These are phyloP conservation scores for pig (Sus scrofa) DNA, from an alignment of 2,113 vertebrate species.

Conservation along the genomic window DNA sequence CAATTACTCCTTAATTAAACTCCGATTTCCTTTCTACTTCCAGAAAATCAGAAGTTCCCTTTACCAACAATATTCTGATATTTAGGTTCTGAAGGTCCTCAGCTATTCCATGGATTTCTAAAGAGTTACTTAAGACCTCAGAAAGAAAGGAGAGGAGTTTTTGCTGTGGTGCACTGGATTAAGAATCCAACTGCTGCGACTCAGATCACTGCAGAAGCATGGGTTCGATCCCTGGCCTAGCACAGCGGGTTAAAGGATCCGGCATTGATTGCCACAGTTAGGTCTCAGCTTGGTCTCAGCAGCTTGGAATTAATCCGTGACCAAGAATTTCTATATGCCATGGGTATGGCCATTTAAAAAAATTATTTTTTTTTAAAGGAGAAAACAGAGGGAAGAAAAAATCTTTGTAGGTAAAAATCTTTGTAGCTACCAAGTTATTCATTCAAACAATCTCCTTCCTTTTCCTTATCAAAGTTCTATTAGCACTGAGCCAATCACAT, in stretches of 20 bases:
- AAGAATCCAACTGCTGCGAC: too few relatives aligned
- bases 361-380: neutral
- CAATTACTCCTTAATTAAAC: conserved; percentile 42
- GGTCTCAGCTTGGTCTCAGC: too few relatives aligned
- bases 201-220: too few relatives aligned
- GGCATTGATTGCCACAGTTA: too few relatives aligned
- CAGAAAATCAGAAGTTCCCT: conserved; percentile 36
- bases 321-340: too few relatives aligned
- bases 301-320: too few relatives aligned
- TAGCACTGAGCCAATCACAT: neutral
- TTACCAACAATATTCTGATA: neutral
- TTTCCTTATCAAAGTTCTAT: neutral
- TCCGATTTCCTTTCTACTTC: neutral
- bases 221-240: too few relatives aligned
- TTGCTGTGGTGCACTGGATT: too few relatives aligned
- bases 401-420: conserved; percentile 29
- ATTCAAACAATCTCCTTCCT: conserved; percentile 7
- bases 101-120: neutral
- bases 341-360: too few relatives aligned
- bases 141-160: neutral
- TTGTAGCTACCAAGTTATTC: neutral
- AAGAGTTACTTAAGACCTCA: neutral
- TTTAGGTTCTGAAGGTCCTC: neutral
- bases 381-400: neutral
- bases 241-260: too few relatives aligned